Conservation (phyloP, 2,113 vertebrate genomes). For the Caranx ignobilis region DNA sequence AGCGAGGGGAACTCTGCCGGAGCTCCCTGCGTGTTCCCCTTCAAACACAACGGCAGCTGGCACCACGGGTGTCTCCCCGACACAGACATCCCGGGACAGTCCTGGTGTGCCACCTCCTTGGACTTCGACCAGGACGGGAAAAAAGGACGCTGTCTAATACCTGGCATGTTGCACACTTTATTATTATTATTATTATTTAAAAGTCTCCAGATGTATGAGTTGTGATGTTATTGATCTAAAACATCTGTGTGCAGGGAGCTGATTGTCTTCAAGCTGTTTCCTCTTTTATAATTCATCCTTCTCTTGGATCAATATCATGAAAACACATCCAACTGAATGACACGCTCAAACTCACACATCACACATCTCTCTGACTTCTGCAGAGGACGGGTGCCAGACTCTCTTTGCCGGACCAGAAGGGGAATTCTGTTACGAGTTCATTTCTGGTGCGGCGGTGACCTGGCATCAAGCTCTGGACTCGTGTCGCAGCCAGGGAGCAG, state of each 20-base stretch:
- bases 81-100: conserved; percentile 3
- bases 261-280: not conserved
- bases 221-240: not conserved
- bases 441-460: conserved; percentile 85
- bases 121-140: conserved; percentile 83
- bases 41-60: conserved; percentile 88
- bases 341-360: not conserved
- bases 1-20: conserved; percentile 89
- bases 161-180: conserved; percentile 78
- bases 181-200: not conserved
- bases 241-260: not conserved
- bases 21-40: conserved; percentile 92
- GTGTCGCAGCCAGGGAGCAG: conserved; percentile 92
- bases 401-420: conserved; percentile 83
- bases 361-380: conserved; percentile 38
- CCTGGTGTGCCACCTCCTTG: conserved; percentile 91
- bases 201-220: not conserved
- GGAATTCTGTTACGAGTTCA: conserved; percentile 92
- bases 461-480: conserved; percentile 94
- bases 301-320: not conserved
- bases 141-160: conserved; percentile 90
- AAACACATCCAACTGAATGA: not conserved
- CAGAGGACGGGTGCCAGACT: conserved; percentile 89
- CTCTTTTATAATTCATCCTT: not conserved
- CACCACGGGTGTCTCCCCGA: conserved; percentile 88